Base-by-base conservation (phyloP, 2,888 invertebrate genomes). In the Exephanes ischioxanthus region DNA sequence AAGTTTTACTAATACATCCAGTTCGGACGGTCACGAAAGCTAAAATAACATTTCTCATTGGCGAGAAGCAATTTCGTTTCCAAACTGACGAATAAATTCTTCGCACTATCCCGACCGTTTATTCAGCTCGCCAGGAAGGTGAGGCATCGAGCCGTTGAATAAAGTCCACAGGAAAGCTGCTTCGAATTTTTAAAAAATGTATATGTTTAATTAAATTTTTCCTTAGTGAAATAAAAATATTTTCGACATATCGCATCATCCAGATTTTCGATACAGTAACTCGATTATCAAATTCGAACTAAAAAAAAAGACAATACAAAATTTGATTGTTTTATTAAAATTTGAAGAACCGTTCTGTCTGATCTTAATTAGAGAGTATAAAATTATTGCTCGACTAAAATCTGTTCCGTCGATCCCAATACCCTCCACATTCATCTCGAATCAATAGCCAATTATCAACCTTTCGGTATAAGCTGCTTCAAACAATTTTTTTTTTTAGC, bases 1-100 rank as follows among this genome's bases (percentile, higher is more conserved):
- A 82, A 84, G 80, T 86, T 85, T 77, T 71, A 55, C 83, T 83
- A 83, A 85, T 84, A 55, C 72, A 72, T 67, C 53, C 37, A 61
- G 68, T 45, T 51, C 58, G 72, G 48, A 55, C 66, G 48, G 76
- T 70, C 80, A 67, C 58, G 41, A 51, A 82, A 87, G 79, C 84
- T 87, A 86, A 81, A 86, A 87, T 81, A 87, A 87, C 83, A 85
- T 86, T 83, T 84, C 70, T 68, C 81, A 78, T 26, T 63, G 51
- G 66, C 61, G 58, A 33, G 45, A 77, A 75, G 67, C 63, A 77
- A 83, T 83, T 76, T 72, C 67, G 53, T 53, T n/a, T 14, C 67
- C 45, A 76, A 82, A 85, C 71, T 67, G 76, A 76, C 55, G 78
- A 80, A 83, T 61, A 66, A 75, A 72, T 45, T 68, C 51, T 73